A percentile compares a stretch with the other conserved stretches of the same genome.
Conservation (phyloP, 2,797 vertebrate species). For the Trichosurus vulpecula region DNA sequence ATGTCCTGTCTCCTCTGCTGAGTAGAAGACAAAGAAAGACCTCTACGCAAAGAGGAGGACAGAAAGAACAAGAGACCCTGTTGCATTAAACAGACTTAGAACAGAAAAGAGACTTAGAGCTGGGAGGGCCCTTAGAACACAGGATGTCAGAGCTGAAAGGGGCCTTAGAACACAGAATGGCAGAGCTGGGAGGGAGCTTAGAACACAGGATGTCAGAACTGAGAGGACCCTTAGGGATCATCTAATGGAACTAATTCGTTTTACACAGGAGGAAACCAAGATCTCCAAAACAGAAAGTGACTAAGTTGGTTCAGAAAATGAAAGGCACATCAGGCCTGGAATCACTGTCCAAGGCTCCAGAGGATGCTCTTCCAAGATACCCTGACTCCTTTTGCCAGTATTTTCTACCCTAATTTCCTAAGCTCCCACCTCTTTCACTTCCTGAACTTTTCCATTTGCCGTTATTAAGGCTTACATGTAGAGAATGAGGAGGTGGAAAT, state of each 20-base stretch:
- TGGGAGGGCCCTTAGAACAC: not conserved
- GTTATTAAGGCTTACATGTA: conserved; percentile 64
- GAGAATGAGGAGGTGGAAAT: conserved; percentile 37
- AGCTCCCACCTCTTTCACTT: conserved; percentile 29
- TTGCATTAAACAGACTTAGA: not conserved
- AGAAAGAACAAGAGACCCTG: not conserved
- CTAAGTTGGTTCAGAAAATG: not conserved
- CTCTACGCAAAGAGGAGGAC: not conserved
- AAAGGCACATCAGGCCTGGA: not conserved
- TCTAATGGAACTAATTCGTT: not conserved
- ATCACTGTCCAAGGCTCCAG: not conserved
- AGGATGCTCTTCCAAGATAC: not conserved
- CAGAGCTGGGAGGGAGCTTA: not conserved
- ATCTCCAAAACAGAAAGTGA: not conserved
- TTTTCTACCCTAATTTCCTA: not conserved
- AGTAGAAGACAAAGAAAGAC: not conserved
- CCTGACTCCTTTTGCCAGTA: not conserved
- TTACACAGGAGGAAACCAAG: not conserved
- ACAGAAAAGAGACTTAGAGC: not conserved
- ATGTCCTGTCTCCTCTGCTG: not conserved
- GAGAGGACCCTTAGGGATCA: not conserved
- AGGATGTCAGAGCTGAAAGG: not conserved
- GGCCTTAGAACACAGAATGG: not conserved
- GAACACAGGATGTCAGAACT: not conserved
- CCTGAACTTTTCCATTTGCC: conserved; percentile 54